Evolutionary conservation across 2,888 invertebrate genomes (phyloP), one percentile per base, ranked within the genome.

Genomic region (Neoaliturus tenellus): DNA sequence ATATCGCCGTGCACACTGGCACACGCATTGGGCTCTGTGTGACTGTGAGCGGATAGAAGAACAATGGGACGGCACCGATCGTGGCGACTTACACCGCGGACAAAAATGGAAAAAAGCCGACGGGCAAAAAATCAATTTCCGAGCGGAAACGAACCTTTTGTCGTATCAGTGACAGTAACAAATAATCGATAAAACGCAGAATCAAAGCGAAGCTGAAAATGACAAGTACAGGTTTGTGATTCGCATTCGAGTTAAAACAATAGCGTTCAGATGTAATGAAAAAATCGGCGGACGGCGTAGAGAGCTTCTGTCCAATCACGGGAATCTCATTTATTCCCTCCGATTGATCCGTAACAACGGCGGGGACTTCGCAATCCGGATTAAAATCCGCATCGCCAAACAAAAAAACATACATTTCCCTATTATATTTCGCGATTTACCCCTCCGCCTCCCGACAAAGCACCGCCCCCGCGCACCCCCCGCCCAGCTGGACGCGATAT

Each of bases 241-340:
- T 78, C 73, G 51, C 71, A 71, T 48, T 71, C 82, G 51, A 73
- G 82, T 82, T 82, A 73, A 82, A 82, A 82, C 82, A 82, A 82
- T 82, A 73, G 69, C 55, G 73, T 25, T 82, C 82, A 73, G 73
- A 82, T 73, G 73, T 82, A 82, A 82, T 82, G 82, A 82, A 82
- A 82, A 82, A 82, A 82, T 73, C 78, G 48, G 78, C 78, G 75
- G 75, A 75, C 48, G 78, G 48, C 51, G 71, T 39, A 48, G 82
- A 51, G 58, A 73, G 73, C 78, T 55, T 28, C 78, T 51, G 82
- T 82, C 73, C 82, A 82, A 82, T 82, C 82, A 73, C 58, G 82
- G 35, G 71, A 82, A 82, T 82, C 82, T 82, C 82, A 82, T 82
- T 82, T 82, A 82, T 82, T 82, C 82, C 73, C 73, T 71, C 55